Percentiles rank a stretch among this genome's conserved stretches.
phyloP scores from a whole-genome alignment of 2,888 invertebrate species.

The Chymomyza amoena region DNA sequence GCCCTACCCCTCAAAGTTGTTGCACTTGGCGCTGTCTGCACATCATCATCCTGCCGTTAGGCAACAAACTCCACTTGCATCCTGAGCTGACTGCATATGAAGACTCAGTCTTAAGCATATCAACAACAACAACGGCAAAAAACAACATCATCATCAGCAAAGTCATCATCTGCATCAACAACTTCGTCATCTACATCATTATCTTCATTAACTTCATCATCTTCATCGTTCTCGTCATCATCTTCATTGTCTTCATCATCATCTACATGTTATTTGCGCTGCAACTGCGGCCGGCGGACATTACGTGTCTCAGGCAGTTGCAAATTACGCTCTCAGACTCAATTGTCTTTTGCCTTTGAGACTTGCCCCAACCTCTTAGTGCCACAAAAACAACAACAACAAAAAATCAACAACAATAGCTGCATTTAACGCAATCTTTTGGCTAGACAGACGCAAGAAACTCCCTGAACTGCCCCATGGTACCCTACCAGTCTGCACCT shows the following conservation, averaged over 20 bases:
- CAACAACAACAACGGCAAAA: neutral
- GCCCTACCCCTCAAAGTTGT: conserved; percentile 44
- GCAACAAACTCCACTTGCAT: neutral
- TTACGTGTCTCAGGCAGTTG: conserved; percentile 72
- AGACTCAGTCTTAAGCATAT: conserved; percentile 13
- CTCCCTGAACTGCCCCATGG: conserved; percentile 29
- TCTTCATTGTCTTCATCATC: conserved; percentile 18
- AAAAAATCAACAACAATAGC: conserved; percentile 49
- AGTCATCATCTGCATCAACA: too few species aligned
- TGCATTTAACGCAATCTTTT: conserved; percentile 69
- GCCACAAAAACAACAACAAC: conserved; percentile 37
- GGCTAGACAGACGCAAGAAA: conserved; percentile 62
- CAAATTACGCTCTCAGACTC: conserved; percentile 75
- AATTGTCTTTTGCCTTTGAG: conserved; percentile 74
- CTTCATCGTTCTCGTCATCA: conserved; percentile 32
- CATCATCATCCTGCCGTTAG: conserved; percentile 42
- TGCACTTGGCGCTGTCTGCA: conserved; percentile 60
- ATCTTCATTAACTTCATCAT: neutral
- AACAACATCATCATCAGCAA: too few species aligned
- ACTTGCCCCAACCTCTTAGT: conserved; percentile 30
- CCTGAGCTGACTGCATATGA: conserved; percentile 56
- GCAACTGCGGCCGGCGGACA: conserved; percentile 26
- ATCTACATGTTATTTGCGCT: neutral
- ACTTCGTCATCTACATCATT: neutral
- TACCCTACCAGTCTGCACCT: conserved; percentile 25